These are phyloP conservation scores for Cavia porcellus DNA, from an alignment of 2,113 vertebrate species.

Conservation along the genomic window DNA sequence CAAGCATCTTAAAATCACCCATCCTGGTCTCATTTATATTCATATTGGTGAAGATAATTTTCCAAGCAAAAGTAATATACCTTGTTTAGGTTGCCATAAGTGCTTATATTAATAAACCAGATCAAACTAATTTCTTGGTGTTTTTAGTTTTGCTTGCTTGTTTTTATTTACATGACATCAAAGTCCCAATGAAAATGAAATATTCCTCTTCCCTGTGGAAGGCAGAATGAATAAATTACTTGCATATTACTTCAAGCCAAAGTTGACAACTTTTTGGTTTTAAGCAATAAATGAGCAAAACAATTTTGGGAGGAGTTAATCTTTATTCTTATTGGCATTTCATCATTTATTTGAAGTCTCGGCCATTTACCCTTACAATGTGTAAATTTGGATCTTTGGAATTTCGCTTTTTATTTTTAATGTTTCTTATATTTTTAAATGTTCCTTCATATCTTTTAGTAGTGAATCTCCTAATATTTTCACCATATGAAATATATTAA, in stretches of 20 bases:
- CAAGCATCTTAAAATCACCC: conserved; percentile 10
- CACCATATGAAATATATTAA: not conserved
- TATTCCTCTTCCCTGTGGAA: not conserved
- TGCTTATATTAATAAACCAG: not conserved
- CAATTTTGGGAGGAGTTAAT: not conserved
- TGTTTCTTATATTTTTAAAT: not conserved
- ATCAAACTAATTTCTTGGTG: not conserved
- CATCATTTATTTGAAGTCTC: not conserved
- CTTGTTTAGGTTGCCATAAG: not conserved
- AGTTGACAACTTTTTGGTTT: not conserved
- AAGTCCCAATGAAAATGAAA: not conserved
- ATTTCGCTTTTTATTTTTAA: conserved; percentile 19
- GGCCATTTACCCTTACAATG: conserved; percentile 12
- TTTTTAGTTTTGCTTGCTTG: conserved; percentile 13
- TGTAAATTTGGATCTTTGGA: not conserved
- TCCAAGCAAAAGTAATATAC: not conserved
- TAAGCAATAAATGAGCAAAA: conserved; percentile 5
- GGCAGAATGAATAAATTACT: not conserved
- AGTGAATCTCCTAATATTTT: conserved; percentile 30
- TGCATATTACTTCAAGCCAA: not conserved
- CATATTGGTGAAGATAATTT: not conserved
- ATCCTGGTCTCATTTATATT: not conserved
- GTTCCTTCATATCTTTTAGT: conserved; percentile 29
- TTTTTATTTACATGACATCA: not conserved
- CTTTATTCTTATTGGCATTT: not conserved